Percentiles rank a stretch among this genome's conserved stretches.
Evolutionary conservation across 1,140 invertebrate genomes (phyloP).

Genomic region (Pogonomyrmex barbatus): DNA sequence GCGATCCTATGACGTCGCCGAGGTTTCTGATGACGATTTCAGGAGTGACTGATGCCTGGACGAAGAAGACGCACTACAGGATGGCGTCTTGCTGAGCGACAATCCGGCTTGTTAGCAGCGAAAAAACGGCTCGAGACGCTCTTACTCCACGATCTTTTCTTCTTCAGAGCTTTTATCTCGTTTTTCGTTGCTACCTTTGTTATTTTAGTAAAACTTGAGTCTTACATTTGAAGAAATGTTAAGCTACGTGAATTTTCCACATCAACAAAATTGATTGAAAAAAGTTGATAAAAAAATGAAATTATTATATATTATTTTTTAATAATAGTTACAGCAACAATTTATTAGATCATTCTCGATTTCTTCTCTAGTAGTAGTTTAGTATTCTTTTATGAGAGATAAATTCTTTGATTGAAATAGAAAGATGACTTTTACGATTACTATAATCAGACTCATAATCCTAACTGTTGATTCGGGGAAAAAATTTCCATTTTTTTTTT

Average conservation of each 20-base stretch:
- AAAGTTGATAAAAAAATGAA: background rate
- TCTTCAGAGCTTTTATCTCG: slow-evolving; percentile 17
- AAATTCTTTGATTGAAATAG: background rate
- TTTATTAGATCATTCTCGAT: background rate
- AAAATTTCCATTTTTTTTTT: background rate
- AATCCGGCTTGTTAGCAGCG: slow-evolving; percentile 76
- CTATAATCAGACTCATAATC: background rate
- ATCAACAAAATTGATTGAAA: background rate
- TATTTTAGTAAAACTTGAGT: background rate
- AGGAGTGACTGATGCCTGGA: slow-evolving; percentile 70
- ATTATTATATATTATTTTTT: background rate
- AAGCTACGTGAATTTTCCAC: background rate
- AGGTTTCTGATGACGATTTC: slow-evolving; percentile 58
- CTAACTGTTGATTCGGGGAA: background rate
- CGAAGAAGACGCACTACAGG: slow-evolving; percentile 53
- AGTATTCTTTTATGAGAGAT: background rate
- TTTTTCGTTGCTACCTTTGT: background rate
- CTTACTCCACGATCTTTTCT: slow-evolving; percentile 47
- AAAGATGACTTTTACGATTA: background rate
- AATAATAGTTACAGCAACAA: background rate
- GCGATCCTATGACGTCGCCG: slow-evolving; percentile 43
- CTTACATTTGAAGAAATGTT: background rate
- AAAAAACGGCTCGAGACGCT: slow-evolving; percentile 64
- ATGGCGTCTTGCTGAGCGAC: slow-evolving; percentile 78
- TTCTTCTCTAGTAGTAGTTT: background rate